These are phyloP conservation scores for Coregonus sp. DNA, from an alignment of 2,797 vertebrate genomes.

Conservation along the genomic window DNA sequence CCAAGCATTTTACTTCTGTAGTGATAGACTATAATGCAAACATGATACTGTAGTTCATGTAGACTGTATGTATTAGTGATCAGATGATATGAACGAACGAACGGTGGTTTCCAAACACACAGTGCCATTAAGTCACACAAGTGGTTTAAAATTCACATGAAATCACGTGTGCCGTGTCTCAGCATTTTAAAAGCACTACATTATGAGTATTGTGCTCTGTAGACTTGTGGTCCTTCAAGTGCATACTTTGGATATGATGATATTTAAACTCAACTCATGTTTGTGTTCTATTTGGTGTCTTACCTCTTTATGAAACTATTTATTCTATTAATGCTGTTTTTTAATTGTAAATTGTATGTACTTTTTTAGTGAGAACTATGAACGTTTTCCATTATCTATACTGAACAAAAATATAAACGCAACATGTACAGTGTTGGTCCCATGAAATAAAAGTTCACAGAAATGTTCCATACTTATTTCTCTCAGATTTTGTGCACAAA, in stretches of 20 bases:
- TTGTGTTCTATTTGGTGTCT: conserved; percentile 37
- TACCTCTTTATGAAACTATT: conserved; percentile 55
- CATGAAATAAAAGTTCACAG: too few relatives aligned
- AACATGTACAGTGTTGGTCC: too few relatives aligned
- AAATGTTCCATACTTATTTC: too few relatives aligned
- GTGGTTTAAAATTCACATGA: background rate
- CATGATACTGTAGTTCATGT: background rate
- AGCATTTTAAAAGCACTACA: conserved; percentile 12
- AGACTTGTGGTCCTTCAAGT: conserved; percentile 40
- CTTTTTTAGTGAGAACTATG: conserved; percentile 41
- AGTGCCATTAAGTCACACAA: background rate
- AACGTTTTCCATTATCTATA: conserved; percentile 11
- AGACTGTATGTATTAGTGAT: background rate
- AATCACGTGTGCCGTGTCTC: background rate
- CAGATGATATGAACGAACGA: background rate
- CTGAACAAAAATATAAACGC: too few relatives aligned
- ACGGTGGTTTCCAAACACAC: background rate
- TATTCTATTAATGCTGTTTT: conserved; percentile 61
- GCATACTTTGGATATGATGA: conserved; percentile 18
- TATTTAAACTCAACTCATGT: conserved; percentile 18
- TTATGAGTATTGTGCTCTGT: conserved; percentile 22
- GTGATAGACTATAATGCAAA: background rate
- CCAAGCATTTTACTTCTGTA: background rate
- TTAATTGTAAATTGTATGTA: conserved; percentile 24
- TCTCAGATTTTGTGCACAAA: too few relatives aligned